Conservation (phyloP, 2,797 vertebrate species). For the Austrolebias charrua region DNA sequence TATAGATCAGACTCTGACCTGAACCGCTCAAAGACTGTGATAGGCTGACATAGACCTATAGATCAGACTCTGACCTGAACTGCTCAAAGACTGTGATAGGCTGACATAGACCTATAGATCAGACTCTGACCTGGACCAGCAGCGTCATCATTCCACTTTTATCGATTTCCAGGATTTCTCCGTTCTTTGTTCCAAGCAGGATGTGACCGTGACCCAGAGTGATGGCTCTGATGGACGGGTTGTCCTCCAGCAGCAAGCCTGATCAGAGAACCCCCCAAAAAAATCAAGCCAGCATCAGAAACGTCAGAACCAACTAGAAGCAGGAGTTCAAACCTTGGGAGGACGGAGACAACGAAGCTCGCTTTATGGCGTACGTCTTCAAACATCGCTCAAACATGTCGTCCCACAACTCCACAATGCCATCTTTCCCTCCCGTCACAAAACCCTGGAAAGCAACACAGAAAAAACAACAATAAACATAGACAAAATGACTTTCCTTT, state of each 20-base stretch:
- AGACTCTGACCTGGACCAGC: conserved; percentile 81
- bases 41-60: no score
- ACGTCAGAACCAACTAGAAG: not conserved
- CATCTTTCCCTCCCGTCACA: conserved; percentile 94
- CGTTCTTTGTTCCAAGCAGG: conserved; percentile 94
- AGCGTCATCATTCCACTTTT: conserved; percentile 95
- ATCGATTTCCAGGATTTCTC: conserved; percentile 96
- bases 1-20: no score
- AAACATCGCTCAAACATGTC: conserved; percentile 96
- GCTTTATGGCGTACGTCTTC: conserved; percentile 97
- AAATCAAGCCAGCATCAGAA: not conserved
- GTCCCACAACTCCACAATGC: conserved; percentile 95
- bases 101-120: no score
- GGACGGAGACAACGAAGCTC: conserved; percentile 85
- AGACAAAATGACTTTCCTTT: no score
- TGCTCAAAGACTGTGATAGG: not conserved
- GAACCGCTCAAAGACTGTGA: not conserved
- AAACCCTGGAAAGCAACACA: conserved; percentile 83
- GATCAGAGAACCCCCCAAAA: not conserved
- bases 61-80: no score
- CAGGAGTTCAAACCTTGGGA: conserved; percentile 87
- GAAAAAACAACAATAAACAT: no score
- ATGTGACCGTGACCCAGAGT: conserved; percentile 95
- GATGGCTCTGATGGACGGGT: conserved; percentile 94
- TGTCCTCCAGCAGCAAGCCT: conserved; percentile 96